These are phyloP conservation scores for Radopholus similis DNA, from an alignment of 1,140 invertebrate genomes.

Conservation along the genomic window DNA sequence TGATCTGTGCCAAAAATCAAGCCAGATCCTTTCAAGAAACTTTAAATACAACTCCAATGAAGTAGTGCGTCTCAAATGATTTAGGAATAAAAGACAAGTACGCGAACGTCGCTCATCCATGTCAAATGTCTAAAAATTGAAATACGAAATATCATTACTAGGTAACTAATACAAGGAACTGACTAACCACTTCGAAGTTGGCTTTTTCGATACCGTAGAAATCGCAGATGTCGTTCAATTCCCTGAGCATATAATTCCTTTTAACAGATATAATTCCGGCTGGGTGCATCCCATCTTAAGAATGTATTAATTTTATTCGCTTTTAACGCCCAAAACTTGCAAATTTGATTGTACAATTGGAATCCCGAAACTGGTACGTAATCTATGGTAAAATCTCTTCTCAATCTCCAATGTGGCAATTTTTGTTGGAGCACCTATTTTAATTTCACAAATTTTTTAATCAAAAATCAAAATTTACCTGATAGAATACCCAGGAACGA, in stretches of 20 bases:
- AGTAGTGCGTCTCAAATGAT: not conserved
- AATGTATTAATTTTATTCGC: not conserved
- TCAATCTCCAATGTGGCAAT: conserved; percentile 6
- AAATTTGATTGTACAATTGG: conserved; percentile 2
- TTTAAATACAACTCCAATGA: conserved; percentile 10
- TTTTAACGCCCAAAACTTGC: not conserved
- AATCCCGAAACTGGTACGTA: conserved; percentile 3
- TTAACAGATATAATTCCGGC: not conserved
- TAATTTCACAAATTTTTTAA: not conserved
- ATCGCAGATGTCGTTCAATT: conserved; percentile 14
- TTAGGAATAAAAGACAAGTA: conserved; percentile 7
- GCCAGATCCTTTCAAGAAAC: conserved; percentile 1
- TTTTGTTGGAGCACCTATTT: conserved; percentile 6
- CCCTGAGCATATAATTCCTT: conserved; percentile 3
- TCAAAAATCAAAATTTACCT: not conserved
- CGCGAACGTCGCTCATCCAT: not conserved
- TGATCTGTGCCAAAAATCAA: conserved; percentile 14
- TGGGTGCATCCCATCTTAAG: not conserved
- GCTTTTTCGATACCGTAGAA: conserved; percentile 9
- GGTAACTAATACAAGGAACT: not conserved
- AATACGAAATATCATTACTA: not conserved
- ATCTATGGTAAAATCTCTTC: not conserved
- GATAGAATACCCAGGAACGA: conserved; percentile 16
- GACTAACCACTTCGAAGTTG: conserved; percentile 16
- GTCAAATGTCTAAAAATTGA: conserved; percentile 4